Base-by-base conservation (phyloP, 2,113 vertebrate genomes). In the Phoenicopterus ruber region DNA sequence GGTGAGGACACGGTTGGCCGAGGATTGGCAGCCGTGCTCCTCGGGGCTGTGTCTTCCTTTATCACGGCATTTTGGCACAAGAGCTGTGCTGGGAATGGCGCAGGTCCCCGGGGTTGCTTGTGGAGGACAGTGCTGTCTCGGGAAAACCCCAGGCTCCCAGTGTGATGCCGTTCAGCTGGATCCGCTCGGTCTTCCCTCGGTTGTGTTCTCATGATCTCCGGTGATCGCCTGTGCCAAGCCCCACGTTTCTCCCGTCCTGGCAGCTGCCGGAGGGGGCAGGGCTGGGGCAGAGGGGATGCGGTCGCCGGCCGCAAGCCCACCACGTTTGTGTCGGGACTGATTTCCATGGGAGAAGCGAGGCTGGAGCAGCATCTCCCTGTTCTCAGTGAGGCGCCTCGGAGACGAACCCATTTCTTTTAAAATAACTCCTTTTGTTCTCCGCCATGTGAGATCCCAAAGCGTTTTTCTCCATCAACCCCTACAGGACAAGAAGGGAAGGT, bases 101-200 rank as follows among this genome's bases (percentile, higher is more conserved):
- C 49, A n/a, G 72, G 13, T 42, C 34, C 19, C n/a, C 3, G 8
- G 47, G 78, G 59, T 40, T 57, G 47, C 73, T 80, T 54, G 40
- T 50, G 25, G 59, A 77, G 58, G 46, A 77, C 2, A 21, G 58
- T 8, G 1, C 18, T 20, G 11, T 32, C 31, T 52, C 0, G 0
- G 74, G 70, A 59, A 79, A 79, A 26, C 28, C n/a, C 70, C 0
- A 0, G 28, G 50, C 40, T 82, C 65, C 20, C 0, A 0, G 3
- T 10, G 31, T 1, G 4, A 26, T 2, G 26, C 7, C 0, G 0
- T n/a, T 83, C 0, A 3, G 20, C 47, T 15, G 61, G 69, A 81
- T 47, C 31, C 5, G 0, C 46, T 44, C 10, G 1, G 3, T 47
- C 82, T 73, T 18, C 22, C 15, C 42, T 77, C 3, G 3, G 17